These are phyloP conservation scores for Drosophila nannoptera DNA, from an alignment of 1,140 invertebrate species.

Conservation along the genomic window DNA sequence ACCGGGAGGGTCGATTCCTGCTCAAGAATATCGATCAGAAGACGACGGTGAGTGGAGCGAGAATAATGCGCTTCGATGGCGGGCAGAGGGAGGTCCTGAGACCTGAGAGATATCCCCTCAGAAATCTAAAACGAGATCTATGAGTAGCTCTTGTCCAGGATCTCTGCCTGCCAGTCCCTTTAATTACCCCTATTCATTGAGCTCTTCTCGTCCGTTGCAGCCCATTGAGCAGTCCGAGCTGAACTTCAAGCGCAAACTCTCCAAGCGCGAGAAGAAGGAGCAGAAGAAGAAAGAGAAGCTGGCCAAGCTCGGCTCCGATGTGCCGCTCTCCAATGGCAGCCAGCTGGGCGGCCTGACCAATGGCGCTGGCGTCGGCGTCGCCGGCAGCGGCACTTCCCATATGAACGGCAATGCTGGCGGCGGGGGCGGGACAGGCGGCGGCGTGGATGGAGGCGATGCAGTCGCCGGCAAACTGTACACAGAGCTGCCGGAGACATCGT, in stretches of 20 bases:
- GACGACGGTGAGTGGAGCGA: constrained; percentile 81
- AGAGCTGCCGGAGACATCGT: constrained; percentile 98
- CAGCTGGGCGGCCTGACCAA: constrained; percentile 78
- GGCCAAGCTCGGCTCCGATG: constrained; percentile 89
- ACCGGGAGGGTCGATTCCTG: constrained; percentile 97
- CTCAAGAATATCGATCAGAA: constrained; percentile 92
- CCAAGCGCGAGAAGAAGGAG: constrained; percentile 99
- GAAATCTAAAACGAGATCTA: too few relatives aligned
- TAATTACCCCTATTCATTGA: neutral
- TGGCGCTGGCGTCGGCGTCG: constrained; percentile 43
- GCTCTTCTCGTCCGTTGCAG: constrained; percentile 23
- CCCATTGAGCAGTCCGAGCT: constrained; percentile 79
- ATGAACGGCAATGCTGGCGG: constrained; percentile 57
- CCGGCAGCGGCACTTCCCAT: constrained; percentile 64
- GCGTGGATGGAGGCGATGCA: constrained; percentile 72
- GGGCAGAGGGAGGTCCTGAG: too few relatives aligned
- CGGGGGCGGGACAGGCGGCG: constrained; percentile 34
- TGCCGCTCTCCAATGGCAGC: constrained; percentile 79
- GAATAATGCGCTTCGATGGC: neutral
- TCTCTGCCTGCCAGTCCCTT: neutral
- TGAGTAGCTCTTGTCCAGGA: too few relatives aligned
- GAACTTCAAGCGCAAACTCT: constrained; percentile 90
- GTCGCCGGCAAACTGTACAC: constrained; percentile 96
- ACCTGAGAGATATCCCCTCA: too few relatives aligned
- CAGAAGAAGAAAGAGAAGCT: constrained; percentile 98